Percentiles rank a stretch among this genome's conserved stretches.
These are phyloP conservation scores for Alectoris magna DNA, from an alignment of 2,797 vertebrate species.

Conservation along the genomic window DNA sequence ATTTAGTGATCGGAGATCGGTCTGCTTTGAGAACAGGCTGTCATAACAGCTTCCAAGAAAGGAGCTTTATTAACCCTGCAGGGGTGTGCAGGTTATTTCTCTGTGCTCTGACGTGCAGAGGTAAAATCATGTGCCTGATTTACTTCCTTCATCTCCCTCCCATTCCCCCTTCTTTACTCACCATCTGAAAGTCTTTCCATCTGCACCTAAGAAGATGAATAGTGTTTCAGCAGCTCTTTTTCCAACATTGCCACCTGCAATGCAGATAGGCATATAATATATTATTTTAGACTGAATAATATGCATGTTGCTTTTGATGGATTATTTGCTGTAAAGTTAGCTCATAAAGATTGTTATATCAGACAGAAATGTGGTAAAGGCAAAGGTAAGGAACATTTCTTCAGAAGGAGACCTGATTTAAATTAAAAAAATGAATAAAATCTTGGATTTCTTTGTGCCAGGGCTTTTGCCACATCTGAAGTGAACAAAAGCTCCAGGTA, in stretches of 20 bases:
- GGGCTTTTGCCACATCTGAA: not conserved
- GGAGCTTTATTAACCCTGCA: not conserved
- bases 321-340: not conserved
- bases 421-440: not conserved
- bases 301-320: not conserved
- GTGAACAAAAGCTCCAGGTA: not conserved
- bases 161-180: not conserved
- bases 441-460: fast-evolving
- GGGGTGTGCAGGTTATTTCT: not conserved
- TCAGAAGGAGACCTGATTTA: not conserved
- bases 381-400: not conserved
- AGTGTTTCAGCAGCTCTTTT: not conserved
- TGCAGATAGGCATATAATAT: not conserved
- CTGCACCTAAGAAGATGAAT: not conserved
- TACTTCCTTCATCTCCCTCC: not conserved
- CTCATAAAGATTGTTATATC: not conserved
- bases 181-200: not conserved
- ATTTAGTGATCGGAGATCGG: not conserved
- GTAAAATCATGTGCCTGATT: not conserved
- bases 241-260: not conserved
- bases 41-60: not conserved
- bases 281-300: not conserved
- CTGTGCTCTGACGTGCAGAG: not conserved
- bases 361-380: not conserved
- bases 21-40: not conserved